Evolutionary conservation across 2,113 vertebrate species (phyloP).

Genomic region (Crotalus viridis): DNA sequence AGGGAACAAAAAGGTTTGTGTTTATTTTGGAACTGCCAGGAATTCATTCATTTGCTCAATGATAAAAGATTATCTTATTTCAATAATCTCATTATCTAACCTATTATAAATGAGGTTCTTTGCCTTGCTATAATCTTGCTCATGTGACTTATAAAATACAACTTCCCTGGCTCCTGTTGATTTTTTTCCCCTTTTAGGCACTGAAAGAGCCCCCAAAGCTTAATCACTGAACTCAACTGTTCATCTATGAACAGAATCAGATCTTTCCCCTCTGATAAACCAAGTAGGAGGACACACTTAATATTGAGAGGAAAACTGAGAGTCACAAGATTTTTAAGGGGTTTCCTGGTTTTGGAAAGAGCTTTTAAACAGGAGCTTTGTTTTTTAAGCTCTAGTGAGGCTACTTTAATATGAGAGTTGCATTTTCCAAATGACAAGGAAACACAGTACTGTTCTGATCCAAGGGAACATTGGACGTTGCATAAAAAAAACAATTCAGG

Average conservation of each 20-base stretch:
- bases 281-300: not conserved
- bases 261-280: not conserved
- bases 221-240: not conserved
- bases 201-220: not conserved
- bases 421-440: not conserved
- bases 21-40: conserved; percentile 4
- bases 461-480: not conserved
- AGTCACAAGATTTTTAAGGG: not conserved
- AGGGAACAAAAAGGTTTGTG: not conserved
- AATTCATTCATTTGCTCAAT: not conserved
- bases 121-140: conserved; percentile 1
- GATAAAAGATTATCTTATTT: not conserved
- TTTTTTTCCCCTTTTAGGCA: not conserved
- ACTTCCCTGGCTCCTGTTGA: not conserved
- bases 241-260: not conserved
- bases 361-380: not conserved
- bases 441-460: not conserved
- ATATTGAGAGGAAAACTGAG: not conserved
- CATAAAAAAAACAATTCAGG: too few species aligned
- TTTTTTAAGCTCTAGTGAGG: not conserved
- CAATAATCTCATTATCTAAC: conserved; percentile 17
- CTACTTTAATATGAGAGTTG: not conserved
- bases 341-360: not conserved
- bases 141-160: not conserved
- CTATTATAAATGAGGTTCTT: not conserved